Evolutionary conservation across 2,888 invertebrate species (phyloP).

Genomic region (Bombylius major): DNA sequence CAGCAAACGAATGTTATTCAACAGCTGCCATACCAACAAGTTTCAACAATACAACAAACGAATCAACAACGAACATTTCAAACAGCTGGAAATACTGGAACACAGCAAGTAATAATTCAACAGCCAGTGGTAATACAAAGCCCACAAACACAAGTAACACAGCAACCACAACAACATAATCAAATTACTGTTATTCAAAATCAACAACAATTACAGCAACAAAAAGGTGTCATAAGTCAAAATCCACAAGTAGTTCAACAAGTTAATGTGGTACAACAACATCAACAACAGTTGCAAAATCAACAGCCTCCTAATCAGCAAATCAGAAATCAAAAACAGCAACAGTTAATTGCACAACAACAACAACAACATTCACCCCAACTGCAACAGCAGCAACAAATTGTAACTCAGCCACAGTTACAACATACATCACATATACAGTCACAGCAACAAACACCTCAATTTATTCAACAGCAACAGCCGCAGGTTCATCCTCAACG

Average conservation of each 20-base stretch:
- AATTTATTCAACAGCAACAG: neutral
- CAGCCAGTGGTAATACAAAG: neutral
- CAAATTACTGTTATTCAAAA: slow-evolving; percentile 11
- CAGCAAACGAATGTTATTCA: neutral
- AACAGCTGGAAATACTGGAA: neutral
- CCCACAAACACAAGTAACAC: neutral
- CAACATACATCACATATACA: neutral
- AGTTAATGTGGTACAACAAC: slow-evolving; percentile 1
- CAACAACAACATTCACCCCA: neutral
- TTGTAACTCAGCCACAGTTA: neutral
- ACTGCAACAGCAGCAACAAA: neutral
- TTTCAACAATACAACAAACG: slow-evolving; percentile 28
- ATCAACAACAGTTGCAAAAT: neutral
- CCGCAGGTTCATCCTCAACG: neutral
- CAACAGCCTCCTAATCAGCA: neutral
- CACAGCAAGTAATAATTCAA: neutral
- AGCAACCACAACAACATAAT: slow-evolving; percentile 5
- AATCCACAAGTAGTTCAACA: slow-evolving; percentile 12
- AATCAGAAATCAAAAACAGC: neutral
- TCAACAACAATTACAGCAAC: neutral
- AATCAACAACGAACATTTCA: slow-evolving; percentile 12
- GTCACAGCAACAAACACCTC: neutral
- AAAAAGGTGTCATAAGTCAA: neutral
- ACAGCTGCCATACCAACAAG: slow-evolving; percentile 36
- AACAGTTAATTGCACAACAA: neutral